Percentiles rank a stretch among this genome's conserved stretches.
Conservation (phyloP, 92 coral and sea anemone genomes). For the Parazoanthus atlanticus region DNA sequence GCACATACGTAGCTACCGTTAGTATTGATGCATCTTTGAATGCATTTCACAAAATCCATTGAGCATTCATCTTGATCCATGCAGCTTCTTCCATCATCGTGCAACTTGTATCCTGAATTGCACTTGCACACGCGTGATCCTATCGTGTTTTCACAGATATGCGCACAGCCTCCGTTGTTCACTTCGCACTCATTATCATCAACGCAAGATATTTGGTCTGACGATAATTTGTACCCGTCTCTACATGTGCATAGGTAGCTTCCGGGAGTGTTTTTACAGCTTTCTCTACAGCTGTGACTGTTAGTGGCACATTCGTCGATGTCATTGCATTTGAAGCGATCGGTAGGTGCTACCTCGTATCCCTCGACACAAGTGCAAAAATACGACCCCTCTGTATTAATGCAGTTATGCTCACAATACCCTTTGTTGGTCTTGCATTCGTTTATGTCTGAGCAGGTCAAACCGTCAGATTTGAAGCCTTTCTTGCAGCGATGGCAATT, state of each 20-base stretch:
- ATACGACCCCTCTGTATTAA: constrained; percentile 23
- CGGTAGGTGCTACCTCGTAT: neutral
- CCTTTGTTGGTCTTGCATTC: constrained; percentile 28
- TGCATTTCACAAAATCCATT: constrained; percentile 23
- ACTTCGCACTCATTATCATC: constrained; percentile 39
- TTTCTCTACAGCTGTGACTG: constrained; percentile 3
- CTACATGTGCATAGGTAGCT: constrained; percentile 48
- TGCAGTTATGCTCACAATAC: constrained; percentile 14
- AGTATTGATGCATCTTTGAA: constrained; percentile 51
- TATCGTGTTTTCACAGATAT: constrained; percentile 10
- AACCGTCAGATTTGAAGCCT: constrained; percentile 36
- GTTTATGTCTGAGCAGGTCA: constrained; percentile 31
- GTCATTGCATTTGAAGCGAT: constrained; percentile 16
- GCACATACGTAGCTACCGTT: constrained; percentile 50
- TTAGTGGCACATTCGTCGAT: constrained; percentile 20
- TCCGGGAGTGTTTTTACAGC: constrained; percentile 50
- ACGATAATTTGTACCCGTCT: constrained; percentile 43
- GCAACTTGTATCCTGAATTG: constrained; percentile 5
- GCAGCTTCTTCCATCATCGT: constrained; percentile 6
- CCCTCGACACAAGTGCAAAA: constrained; percentile 38
- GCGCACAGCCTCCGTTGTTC: constrained; percentile 8
- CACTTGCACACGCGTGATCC: constrained; percentile 20
- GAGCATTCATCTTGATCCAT: constrained; percentile 43
- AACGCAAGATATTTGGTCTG: constrained; percentile 47
- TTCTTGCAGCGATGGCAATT: constrained; percentile 31